Evolutionary conservation across 1,140 invertebrate genomes (phyloP), one percentile per base, ranked within the genome.

Genomic region (Steinernema feltiae): DNA sequence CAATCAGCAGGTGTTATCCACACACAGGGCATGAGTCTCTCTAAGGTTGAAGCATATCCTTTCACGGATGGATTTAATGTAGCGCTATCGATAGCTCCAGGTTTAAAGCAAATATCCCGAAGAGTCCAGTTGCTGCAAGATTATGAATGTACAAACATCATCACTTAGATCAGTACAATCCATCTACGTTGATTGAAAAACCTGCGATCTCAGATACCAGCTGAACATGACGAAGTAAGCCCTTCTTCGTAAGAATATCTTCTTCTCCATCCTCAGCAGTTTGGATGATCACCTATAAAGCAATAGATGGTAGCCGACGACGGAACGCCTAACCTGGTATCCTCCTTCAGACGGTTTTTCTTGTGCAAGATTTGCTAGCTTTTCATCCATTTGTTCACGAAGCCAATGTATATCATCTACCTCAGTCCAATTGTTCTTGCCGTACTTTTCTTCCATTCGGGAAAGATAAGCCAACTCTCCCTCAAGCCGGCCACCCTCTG

Each of bases 401-500:
- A 41, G 1, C 81, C 32, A 32, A 24, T 79, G 31, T 48, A 69
- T 15, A 30, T 63, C 69, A 46, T 78, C 35, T 21, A 21, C 46
- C 17, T 27, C 74, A 7, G 46, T 27, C 27, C 73, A 69, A 24
- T 78, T 72, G 48, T 35, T 72, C 35, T 71, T 41, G 15, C 48
- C 41, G 35, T 76, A 80, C 48, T 73, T 21, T 46, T 70, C 32
- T 32, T 80, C 71, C 21, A 83, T 77, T 7, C 72, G 70, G 18
- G 75, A 46, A 24, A 82, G 70, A 72, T 85, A 85, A 21, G 72
- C 82, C 46, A 85, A 71, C 72, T 85, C 84, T 41, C 80, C 83
- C 46, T 85, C 85, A 27, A 85, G 75, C 27, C 84, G 80, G n/a
- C 85, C 84, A 30, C 85, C 84, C 70, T 85, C 84, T 85, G 74